These are phyloP conservation scores for Zophobas morio DNA, from an alignment of 1,140 invertebrate genomes.

Conservation along the genomic window DNA sequence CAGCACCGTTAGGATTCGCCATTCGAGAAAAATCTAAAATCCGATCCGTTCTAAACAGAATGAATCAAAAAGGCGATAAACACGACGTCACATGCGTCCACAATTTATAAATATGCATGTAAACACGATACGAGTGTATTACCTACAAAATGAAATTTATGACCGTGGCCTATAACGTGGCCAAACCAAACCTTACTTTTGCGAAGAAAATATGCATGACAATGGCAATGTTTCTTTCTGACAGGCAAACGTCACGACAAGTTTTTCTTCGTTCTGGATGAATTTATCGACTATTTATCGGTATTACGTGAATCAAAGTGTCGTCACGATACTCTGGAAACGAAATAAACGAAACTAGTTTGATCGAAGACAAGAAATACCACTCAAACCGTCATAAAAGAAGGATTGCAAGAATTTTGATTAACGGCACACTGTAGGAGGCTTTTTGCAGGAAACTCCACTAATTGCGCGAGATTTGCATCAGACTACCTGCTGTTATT, in stretches of 20 bases:
- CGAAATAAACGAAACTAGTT: conserved; percentile 18
- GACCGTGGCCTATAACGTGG: neutral
- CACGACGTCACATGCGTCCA: neutral
- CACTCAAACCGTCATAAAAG: conserved; percentile 6
- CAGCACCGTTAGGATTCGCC: conserved; percentile 2
- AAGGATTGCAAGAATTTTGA: conserved; percentile 1
- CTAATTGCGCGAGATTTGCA: neutral
- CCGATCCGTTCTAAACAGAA: too few relatives aligned
- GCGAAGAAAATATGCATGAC: too few relatives aligned
- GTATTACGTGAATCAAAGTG: conserved; percentile 6
- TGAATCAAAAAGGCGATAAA: neutral
- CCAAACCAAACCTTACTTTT: neutral
- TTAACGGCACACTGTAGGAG: neutral
- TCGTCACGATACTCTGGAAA: conserved; percentile 15
- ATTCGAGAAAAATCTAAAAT: neutral
- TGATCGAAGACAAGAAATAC: conserved; percentile 25
- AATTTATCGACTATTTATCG: conserved; percentile 1
- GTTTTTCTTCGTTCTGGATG: neutral
- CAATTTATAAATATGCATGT: conserved; percentile 34
- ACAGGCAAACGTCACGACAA: too few relatives aligned
- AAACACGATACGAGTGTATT: neutral
- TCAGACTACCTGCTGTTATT: neutral
- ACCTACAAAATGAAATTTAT: conserved; percentile 5
- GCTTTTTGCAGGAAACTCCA: neutral
- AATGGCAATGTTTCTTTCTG: neutral